A percentile compares a stretch with the other conserved stretches of the same genome.
Conservation (phyloP, 2,113 vertebrate genomes). For the Takifugu flavidus region DNA sequence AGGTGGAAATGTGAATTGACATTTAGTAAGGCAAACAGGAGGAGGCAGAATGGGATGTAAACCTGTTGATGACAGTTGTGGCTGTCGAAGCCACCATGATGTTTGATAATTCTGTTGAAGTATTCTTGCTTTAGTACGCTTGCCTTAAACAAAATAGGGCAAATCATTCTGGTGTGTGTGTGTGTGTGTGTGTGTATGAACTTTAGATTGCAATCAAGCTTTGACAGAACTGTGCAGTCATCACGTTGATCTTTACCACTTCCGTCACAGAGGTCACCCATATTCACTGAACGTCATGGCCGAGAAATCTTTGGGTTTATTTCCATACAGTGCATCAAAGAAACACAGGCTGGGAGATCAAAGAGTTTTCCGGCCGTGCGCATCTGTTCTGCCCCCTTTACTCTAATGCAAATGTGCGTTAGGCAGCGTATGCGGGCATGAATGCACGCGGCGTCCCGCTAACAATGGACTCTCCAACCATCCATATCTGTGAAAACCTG, state of each 20-base stretch:
- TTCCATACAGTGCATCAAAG: constrained; percentile 63
- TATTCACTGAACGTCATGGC: constrained; percentile 40
- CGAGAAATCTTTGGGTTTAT: constrained; percentile 52
- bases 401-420: constrained; percentile 55
- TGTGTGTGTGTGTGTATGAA: constrained; percentile 6
- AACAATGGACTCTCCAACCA: constrained; percentile 42
- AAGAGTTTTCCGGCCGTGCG: constrained; percentile 51
- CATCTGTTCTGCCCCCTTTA: constrained; percentile 40
- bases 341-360: constrained; percentile 57
- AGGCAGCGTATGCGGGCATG: constrained; percentile 31
- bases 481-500: constrained; percentile 39
- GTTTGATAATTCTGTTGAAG: constrained; percentile 51
- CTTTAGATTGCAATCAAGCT: constrained; percentile 36
- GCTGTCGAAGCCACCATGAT: constrained; percentile 39
- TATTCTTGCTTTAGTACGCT: constrained; percentile 39
- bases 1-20: constrained; percentile 49
- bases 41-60: constrained; percentile 40
- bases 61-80: constrained; percentile 54
- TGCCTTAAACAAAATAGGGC: constrained; percentile 50
- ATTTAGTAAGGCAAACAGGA: constrained; percentile 35
- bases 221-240: constrained; percentile 42
- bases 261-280: constrained; percentile 9
- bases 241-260: neutral
- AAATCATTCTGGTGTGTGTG: constrained; percentile 19
- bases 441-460: constrained; percentile 25